phyloP scores from a whole-genome alignment of 2,113 vertebrate species.

The Centropus bengalensis region DNA sequence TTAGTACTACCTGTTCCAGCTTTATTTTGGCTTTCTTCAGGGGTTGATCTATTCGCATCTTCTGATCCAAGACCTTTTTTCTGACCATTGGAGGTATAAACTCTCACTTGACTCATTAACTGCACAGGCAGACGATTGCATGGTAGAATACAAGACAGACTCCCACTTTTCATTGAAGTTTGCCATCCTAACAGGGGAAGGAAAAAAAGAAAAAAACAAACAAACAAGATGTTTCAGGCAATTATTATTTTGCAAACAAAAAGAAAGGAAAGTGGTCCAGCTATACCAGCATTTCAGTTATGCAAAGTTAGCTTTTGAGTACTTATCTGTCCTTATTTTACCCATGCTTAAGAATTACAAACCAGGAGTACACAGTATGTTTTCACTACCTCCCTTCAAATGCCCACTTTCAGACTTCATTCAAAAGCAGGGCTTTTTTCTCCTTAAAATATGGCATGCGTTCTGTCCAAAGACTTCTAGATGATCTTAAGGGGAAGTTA shows the following conservation, averaged over 20 bases:
- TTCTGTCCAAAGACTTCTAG: neutral
- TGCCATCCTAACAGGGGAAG: constrained; percentile 80
- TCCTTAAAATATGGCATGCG: neutral
- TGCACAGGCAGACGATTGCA: constrained; percentile 73
- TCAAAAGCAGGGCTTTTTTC: neutral
- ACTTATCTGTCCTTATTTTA: neutral
- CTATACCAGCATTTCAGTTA: neutral
- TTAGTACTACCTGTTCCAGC: constrained; percentile 64
- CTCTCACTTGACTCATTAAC: constrained; percentile 78
- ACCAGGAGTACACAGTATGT: neutral
- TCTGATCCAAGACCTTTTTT: constrained; percentile 73
- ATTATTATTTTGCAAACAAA: neutral
- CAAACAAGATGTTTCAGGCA: neutral
- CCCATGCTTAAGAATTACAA: neutral
- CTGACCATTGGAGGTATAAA: constrained; percentile 83
- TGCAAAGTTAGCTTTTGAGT: neutral
- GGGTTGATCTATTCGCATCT: neutral
- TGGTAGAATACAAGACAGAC: constrained; percentile 72
- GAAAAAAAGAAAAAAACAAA: neutral
- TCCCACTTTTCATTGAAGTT: constrained; percentile 70
- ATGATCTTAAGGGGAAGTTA: neutral
- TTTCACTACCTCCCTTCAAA: neutral
- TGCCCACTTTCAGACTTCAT: neutral
- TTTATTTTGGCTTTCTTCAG: constrained; percentile 22
- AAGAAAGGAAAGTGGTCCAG: fast-evolving